Evolutionary conservation across 35 echinoderm and acorn worm genomes (phyloP).

Genomic region (Heliocidaris tuberculata): DNA sequence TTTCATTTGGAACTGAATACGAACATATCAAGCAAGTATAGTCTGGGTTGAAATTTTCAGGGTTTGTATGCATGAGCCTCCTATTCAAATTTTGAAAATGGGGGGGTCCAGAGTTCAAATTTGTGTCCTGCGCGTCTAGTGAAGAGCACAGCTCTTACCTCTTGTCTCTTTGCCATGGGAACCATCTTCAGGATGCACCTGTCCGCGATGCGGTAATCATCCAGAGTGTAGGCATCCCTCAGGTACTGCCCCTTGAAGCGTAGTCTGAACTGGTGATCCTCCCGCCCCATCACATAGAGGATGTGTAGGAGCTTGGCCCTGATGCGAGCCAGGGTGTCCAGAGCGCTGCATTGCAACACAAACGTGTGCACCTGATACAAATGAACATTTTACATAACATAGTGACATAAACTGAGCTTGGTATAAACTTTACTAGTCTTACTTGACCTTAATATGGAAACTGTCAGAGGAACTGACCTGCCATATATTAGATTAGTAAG

Average conservation of each 20-base stretch:
- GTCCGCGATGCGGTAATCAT: slow-evolving; percentile 92
- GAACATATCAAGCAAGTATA: no score
- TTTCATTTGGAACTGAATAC: no score
- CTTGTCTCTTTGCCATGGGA: slow-evolving; percentile 81
- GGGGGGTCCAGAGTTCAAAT: no score
- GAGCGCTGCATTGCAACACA: slow-evolving; percentile 74
- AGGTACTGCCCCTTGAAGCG: slow-evolving; percentile 93
- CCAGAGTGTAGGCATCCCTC: slow-evolving; percentile 87
- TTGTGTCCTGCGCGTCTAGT: no score
- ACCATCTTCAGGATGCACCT: slow-evolving; percentile 92
- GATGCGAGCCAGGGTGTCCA: slow-evolving; percentile 82
- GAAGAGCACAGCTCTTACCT: slow-evolving; percentile 49
- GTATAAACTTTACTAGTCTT: background rate
- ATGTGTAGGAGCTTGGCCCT: slow-evolving; percentile 82
- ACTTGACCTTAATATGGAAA: no score
- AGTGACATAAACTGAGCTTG: background rate
- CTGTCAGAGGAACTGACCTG: background rate
- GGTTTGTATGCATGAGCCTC: no score
- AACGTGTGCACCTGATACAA: slow-evolving; percentile 78
- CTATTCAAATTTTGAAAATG: no score
- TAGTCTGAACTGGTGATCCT: slow-evolving; percentile 89
- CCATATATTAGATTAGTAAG: background rate
- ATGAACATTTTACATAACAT: background rate
- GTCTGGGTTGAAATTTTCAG: no score
- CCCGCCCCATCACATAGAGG: slow-evolving; percentile 87